Evolutionary conservation across 2,797 vertebrate species (phyloP).

Genomic region (Tadarida brasiliensis): DNA sequence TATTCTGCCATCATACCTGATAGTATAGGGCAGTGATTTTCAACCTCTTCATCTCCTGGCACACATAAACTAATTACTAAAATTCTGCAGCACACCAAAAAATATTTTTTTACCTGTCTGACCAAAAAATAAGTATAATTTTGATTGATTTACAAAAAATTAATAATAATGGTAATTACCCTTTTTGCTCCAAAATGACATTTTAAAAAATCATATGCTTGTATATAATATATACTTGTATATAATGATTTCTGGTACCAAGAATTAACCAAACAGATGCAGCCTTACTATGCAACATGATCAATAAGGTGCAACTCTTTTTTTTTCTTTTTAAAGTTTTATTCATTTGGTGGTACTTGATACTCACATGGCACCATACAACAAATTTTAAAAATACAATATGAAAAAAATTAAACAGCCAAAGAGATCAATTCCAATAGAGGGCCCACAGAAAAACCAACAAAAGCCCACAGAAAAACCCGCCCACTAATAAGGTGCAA

Average conservation of each 20-base stretch:
- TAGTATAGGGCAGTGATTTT: background rate
- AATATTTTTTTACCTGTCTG: background rate
- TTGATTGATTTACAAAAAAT: background rate
- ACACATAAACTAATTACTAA: background rate
- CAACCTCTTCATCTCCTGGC: background rate
- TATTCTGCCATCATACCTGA: background rate
- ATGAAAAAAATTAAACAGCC: slow-evolving; percentile 81
- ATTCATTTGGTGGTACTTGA: slow-evolving; percentile 81
- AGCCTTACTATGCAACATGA: background rate
- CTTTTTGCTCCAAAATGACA: background rate
- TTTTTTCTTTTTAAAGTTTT: slow-evolving; percentile 62
- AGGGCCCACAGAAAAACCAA: slow-evolving; percentile 75
- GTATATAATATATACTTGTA: background rate
- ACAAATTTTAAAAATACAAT: slow-evolving; percentile 84
- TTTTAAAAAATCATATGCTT: background rate
- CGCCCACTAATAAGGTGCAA: slow-evolving; percentile 8
- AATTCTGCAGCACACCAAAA: background rate
- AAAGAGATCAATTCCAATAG: slow-evolving; percentile 80
- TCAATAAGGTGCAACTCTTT: background rate
- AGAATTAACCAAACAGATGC: background rate
- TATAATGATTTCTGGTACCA: background rate
- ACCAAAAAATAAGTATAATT: background rate
- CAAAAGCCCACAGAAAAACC: slow-evolving; percentile 73
- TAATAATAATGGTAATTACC: background rate
- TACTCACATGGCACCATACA: slow-evolving; percentile 83